These are phyloP conservation scores for Ectemnius cavifrons DNA, from an alignment of 2,888 invertebrate genomes.

Conservation along the genomic window DNA sequence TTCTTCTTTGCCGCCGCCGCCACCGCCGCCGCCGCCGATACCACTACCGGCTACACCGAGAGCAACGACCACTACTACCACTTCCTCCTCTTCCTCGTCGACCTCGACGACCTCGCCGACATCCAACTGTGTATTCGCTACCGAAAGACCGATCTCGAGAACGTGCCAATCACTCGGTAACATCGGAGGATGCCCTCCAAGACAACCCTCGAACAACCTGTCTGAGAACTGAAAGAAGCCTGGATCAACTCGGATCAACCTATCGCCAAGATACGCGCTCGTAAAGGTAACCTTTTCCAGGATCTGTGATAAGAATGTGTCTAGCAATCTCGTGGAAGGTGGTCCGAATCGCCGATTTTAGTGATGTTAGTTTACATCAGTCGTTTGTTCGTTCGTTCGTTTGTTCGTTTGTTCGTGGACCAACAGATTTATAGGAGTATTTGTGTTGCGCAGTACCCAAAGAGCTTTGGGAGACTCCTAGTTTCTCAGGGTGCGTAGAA, in stretches of 20 bases:
- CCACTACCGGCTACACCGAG: too few species aligned
- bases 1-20: conserved; percentile 22
- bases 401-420: too few species aligned
- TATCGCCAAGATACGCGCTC: background rate
- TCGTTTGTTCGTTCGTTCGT: too few species aligned
- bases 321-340: too few species aligned
- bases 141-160: background rate
- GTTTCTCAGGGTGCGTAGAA: background rate
- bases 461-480: background rate
- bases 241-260: background rate
- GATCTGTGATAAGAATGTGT: background rate
- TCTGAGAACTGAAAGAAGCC: background rate
- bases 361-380: too few species aligned
- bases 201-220: too few species aligned
- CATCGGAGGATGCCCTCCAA: background rate
- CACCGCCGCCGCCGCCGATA: conserved; percentile 1
- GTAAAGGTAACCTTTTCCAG: conserved; percentile 1
- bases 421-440: background rate
- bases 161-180: background rate
- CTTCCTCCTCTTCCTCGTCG: background rate
- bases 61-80: too few species aligned
- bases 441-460: background rate
- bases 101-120: background rate
- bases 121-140: background rate
- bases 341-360: too few species aligned